Percentiles rank a stretch among this genome's conserved stretches.
Conservation (phyloP, 2,797 vertebrate genomes). For the Brachyalestes nurse region DNA sequence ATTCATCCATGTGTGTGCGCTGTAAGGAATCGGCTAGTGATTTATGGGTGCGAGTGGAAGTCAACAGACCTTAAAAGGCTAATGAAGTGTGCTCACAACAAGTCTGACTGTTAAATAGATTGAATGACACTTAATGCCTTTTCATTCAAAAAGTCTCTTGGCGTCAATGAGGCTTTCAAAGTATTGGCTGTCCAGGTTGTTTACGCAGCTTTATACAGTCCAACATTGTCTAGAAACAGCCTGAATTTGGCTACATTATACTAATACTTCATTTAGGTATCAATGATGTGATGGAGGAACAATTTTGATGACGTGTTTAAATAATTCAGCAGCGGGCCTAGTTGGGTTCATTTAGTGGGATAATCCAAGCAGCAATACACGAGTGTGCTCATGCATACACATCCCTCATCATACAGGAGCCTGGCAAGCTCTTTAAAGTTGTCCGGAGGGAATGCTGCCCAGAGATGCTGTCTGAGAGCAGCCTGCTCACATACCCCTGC, state of each 20-base stretch:
- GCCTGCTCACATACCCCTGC: neutral
- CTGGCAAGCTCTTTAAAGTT: conserved; percentile 28
- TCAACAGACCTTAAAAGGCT: conserved; percentile 50
- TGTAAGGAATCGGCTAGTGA: conserved; percentile 41
- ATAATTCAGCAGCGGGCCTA: conserved; percentile 38
- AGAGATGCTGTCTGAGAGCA: neutral
- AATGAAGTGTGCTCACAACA: conserved; percentile 40
- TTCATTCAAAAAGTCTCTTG: conserved; percentile 33
- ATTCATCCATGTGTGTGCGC: conserved; percentile 22
- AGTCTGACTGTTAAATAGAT: conserved; percentile 49
- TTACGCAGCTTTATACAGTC: neutral
- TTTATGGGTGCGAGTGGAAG: conserved; percentile 43
- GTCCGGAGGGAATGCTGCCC: conserved; percentile 7
- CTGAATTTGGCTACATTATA: neutral
- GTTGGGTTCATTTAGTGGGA: conserved; percentile 35
- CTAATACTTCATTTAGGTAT: conserved; percentile 8
- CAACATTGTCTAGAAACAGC: neutral
- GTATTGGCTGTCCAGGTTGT: neutral
- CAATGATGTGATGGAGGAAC: conserved; percentile 16
- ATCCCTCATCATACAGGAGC: conserved; percentile 23
- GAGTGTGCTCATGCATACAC: conserved; percentile 30
- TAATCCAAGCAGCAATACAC: conserved; percentile 2
- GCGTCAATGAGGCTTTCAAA: conserved; percentile 5
- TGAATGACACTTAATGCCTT: conserved; percentile 51
- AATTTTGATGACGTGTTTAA: conserved; percentile 42